phyloP scores from a whole-genome alignment of 2,797 vertebrate genomes.

The Eupleurogrammus muticus region DNA sequence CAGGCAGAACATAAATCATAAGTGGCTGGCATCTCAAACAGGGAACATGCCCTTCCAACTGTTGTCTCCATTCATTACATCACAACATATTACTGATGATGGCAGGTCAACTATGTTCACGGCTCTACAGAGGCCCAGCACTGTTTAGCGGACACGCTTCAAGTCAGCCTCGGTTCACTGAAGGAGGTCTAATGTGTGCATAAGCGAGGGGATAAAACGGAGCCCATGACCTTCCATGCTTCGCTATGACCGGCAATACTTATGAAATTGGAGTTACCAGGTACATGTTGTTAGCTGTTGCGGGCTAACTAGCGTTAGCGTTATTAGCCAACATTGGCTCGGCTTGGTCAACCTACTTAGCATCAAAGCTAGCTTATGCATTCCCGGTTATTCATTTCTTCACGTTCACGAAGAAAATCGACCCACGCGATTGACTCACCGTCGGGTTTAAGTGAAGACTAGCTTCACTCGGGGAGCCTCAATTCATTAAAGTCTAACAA shows the following conservation, averaged over 20 bases:
- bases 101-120: neutral
- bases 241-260: too few species aligned
- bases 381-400: neutral
- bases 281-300: slow-evolving; percentile 28
- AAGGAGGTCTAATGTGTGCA: accelerated
- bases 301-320: slow-evolving; percentile 4
- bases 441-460: neutral
- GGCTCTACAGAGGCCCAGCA: neutral
- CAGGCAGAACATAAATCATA: slow-evolving; percentile 15
- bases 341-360: slow-evolving; percentile 23
- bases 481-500: slow-evolving; percentile 35
- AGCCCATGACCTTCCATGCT: neutral
- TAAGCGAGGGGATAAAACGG: neutral
- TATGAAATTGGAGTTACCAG: neutral
- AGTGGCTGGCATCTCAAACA: neutral
- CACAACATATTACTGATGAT: neutral
- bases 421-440: slow-evolving; percentile 51
- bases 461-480: neutral
- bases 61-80: neutral
- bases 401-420: neutral
- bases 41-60: slow-evolving; percentile 10
- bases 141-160: neutral
- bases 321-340: slow-evolving; percentile 45
- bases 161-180: neutral
- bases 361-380: slow-evolving; percentile 22